phyloP scores from a whole-genome alignment of 2,888 invertebrate genomes.

The Tuberolachnus salignus region DNA sequence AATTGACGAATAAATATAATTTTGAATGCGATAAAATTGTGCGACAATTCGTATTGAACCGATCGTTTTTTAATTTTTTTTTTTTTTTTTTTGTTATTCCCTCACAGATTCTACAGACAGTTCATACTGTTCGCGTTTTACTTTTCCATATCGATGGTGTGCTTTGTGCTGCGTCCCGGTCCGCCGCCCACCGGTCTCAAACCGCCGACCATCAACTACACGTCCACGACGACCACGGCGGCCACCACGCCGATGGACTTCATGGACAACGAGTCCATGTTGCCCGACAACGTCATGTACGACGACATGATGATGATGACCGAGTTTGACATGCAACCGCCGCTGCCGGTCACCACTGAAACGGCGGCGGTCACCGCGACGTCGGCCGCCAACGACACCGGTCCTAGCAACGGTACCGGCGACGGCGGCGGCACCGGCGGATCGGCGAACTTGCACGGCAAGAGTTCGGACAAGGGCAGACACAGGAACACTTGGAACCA shows the following conservation, averaged over 20 bases:
- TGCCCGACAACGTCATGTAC: conserved; percentile 26
- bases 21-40: too few relatives aligned
- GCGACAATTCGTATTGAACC: too few relatives aligned
- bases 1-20: too few relatives aligned
- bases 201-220: conserved; percentile 40
- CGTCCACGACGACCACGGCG: conserved; percentile 35
- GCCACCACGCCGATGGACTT: conserved; percentile 48
- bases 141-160: conserved; percentile 84
- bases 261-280: conserved; percentile 40
- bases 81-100: conserved; percentile 58
- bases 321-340: not conserved
- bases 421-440: not conserved
- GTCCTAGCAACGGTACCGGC: not conserved
- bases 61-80: too few relatives aligned
- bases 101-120: conserved; percentile 83
- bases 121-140: conserved; percentile 90
- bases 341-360: not conserved
- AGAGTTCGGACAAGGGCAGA: conserved; percentile 32
- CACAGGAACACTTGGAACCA: conserved; percentile 43
- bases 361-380: not conserved
- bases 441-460: conserved; percentile 9
- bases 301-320: conserved; percentile 23
- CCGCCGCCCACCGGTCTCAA: conserved; percentile 63
- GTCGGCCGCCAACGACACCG: not conserved
- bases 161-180: conserved; percentile 88